These are phyloP conservation scores for Eolophus roseicapilla DNA, from an alignment of 2,113 vertebrate genomes.

Conservation along the genomic window DNA sequence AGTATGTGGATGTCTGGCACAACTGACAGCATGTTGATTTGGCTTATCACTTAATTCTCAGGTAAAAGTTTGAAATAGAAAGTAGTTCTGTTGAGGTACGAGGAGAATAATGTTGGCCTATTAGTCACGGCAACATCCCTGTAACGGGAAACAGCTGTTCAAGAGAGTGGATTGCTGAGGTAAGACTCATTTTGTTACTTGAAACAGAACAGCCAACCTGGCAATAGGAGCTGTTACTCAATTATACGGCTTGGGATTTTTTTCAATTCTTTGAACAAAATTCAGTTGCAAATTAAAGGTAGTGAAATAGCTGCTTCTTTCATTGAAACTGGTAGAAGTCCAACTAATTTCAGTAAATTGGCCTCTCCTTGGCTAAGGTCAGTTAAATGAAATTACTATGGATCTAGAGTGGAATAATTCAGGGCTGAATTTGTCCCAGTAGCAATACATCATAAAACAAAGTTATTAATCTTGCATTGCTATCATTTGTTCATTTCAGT, in stretches of 20 bases:
- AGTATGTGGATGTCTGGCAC: background rate
- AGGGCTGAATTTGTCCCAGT: background rate
- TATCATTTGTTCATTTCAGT: background rate
- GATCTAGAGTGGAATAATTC: slow-evolving; percentile 1
- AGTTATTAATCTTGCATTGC: background rate
- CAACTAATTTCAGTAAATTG: slow-evolving; percentile 53
- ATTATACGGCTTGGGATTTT: background rate
- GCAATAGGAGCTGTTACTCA: slow-evolving; percentile 38
- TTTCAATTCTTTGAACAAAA: slow-evolving; percentile 42
- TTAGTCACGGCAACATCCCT: slow-evolving; percentile 44
- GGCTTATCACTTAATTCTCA: background rate
- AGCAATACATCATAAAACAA: background rate
- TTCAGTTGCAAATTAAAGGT: slow-evolving; percentile 54
- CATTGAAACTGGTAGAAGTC: slow-evolving; percentile 51
- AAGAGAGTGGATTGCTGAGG: slow-evolving; percentile 23
- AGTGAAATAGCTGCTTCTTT: background rate
- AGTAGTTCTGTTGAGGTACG: background rate
- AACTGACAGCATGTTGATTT: background rate
- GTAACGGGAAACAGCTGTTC: slow-evolving; percentile 31
- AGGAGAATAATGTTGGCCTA: slow-evolving; percentile 20
- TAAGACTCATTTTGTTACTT: slow-evolving; percentile 56
- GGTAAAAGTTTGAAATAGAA: background rate
- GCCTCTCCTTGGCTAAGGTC: slow-evolving; percentile 44
- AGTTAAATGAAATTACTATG: slow-evolving; percentile 40
- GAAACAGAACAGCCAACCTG: slow-evolving; percentile 58